phyloP scores from a whole-genome alignment of 2,888 invertebrate species.

The Orchestes rusci region DNA sequence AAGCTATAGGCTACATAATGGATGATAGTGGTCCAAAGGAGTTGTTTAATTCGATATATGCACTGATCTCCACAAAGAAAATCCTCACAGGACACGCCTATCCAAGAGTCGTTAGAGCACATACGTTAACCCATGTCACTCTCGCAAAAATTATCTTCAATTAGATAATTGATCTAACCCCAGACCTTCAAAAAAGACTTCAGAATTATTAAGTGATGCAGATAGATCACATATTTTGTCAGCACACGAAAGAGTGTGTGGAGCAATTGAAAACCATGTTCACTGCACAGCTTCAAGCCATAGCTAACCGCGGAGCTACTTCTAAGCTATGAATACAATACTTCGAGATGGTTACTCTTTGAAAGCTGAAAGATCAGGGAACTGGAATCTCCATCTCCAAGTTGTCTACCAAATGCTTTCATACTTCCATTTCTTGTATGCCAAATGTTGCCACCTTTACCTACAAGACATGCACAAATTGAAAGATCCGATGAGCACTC shows the following conservation, averaged over 20 bases:
- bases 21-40: not conserved
- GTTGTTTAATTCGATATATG: not conserved
- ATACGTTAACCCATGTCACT: conserved; percentile 8
- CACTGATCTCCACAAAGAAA: not conserved
- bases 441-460: not conserved
- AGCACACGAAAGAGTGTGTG: too few species aligned
- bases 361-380: not conserved
- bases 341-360: not conserved
- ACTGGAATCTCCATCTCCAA: not conserved
- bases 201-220: too few species aligned
- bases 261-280: too few species aligned
- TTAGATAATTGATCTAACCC: conserved; percentile 10
- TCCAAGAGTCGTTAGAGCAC: not conserved
- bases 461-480: too few species aligned
- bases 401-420: not conserved
- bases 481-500: too few species aligned
- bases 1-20: not conserved
- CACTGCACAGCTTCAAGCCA: too few species aligned
- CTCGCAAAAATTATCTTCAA: not conserved
- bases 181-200: too few species aligned
- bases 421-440: not conserved
- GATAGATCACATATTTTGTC: too few species aligned
- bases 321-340: not conserved
- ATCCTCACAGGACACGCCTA: not conserved
- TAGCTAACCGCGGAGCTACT: not conserved